Percentiles rank a stretch among this genome's conserved stretches.
Conservation (phyloP, 2,113 vertebrate genomes). For the Atherinomorus stipes region DNA sequence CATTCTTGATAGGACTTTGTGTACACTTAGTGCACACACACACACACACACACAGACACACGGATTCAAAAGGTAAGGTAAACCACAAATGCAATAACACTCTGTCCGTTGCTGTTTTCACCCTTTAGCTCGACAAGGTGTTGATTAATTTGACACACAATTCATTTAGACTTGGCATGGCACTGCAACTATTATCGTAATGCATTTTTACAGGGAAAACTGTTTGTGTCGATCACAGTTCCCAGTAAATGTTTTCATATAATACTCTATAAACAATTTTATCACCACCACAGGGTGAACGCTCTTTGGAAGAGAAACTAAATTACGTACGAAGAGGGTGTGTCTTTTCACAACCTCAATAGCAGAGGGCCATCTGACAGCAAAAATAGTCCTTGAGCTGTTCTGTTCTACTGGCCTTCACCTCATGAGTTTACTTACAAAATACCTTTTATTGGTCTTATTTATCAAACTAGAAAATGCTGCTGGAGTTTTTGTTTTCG, state of each 20-base stretch:
- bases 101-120: constrained; percentile 23
- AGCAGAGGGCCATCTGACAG: not conserved
- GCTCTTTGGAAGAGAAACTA: constrained; percentile 19
- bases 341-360: constrained; percentile 18
- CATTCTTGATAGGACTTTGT: not conserved
- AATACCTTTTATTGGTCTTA: not conserved
- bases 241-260: constrained; percentile 61
- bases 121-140: constrained; percentile 21
- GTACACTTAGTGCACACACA: not conserved
- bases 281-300: constrained; percentile 37
- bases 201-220: constrained; percentile 54
- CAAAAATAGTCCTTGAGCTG: not conserved
- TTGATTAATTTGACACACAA: constrained; percentile 54
- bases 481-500: not conserved
- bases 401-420: not conserved
- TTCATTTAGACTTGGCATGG: constrained; percentile 61
- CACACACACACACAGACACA: no score
- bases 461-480: not conserved
- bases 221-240: constrained; percentile 53
- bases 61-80: not conserved
- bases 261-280: constrained; percentile 66
- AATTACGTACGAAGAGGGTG: constrained; percentile 22
- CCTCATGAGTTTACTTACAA: not conserved
- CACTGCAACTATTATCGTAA: constrained; percentile 40
- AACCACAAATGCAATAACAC: constrained; percentile 15